Base-by-base conservation (phyloP, 2,797 vertebrate species). In the Chaetodon trifasciatus region DNA sequence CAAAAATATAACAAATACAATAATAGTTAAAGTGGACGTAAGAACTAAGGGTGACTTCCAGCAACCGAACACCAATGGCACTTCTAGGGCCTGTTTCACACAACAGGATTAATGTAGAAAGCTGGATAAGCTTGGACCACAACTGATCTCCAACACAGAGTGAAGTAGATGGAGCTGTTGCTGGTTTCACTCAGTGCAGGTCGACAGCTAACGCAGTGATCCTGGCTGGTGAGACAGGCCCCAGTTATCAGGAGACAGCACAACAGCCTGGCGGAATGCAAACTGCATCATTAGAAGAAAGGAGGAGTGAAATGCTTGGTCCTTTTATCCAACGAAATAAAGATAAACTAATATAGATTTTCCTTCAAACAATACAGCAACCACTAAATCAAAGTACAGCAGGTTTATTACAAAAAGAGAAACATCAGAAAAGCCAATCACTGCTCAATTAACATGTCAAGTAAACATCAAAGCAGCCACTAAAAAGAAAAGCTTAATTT, bases 1-100 rank as follows among this genome's bases (percentile, higher is more conserved):
- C 96, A 96, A 97, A 96, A 96, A 95, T 88, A 90, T 93, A 88
- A 50, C 72, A 89, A 89, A 79, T 85, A 90, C 81, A 86, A 86
- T 78, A 88, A 87, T 70, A 82, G 78, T 73, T 81, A 56, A 88
- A 85, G 87, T 92, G 93, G 91, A 94, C 28, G 28, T 32, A 32
- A 91, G 88, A 94, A 93, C 89, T 89, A 81, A 88, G 86, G 92
- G 86, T 24, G 49, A 91, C 87, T 84, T 94, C 94, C 92, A 95
- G 93, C 94, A 94, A 93, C 89, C 75, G 79, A 92, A 93, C 88
- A 88, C 76, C 82, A 86, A 91, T 90, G 93, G 91, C 92, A 89
- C 88, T 67, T 81, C 73, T 79, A 78, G 61, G 69, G n/a, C 72
- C 78, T 32, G 79, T 79, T 78, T 82, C 84, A 88, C 76, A 61